Evolutionary conservation across 2,113 vertebrate species (phyloP), one percentile per base, ranked within the genome.

Genomic region (Albula goreensis): DNA sequence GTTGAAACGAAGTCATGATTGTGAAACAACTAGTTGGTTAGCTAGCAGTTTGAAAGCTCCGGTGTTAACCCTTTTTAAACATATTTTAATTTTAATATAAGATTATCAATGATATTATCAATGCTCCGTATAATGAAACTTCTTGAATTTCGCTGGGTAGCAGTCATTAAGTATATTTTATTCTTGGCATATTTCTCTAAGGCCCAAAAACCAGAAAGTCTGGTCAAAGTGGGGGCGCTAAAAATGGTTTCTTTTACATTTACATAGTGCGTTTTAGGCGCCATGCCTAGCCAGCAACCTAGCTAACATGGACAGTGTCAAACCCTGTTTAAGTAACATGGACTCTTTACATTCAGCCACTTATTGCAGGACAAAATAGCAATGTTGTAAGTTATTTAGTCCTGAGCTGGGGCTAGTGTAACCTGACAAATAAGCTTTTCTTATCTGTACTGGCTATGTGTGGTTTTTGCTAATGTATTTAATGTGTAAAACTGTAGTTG

Each of bases 141-240:
- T 41, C 31, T 41, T 41, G 31, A 41, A 41, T 41, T 41, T 41
- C 31, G 31, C 31, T 41, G 31, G 31, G 31, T 41, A 41, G 1
- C 31, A 41, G 1, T 41, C 31, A 41, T 41, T 41, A 41, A 79
- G 49, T 3, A 50, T 8, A 49, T 8, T 9, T 78, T 50, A 11
- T 49, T 48, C 31, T 41, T 48, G 17, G 22, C 2, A 4, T 13
- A 0, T 25, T 49, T 11, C 25, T 78, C 1, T 48, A 25, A 19
- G 70, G 8, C 78, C 41, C 6, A 17, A 25, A 78, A 79, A 48
- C 78, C 49, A 48, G 49, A 79, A 79, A 7, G 78, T 50, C 78
- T 50, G 78, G 49, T 50, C 78, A 17, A 79, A 48, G 12, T 79
- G 78, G 78, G 77, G 78, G 78, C 78, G 78, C 78, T 79, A 79